Evolutionary conservation across 2,797 vertebrate species (phyloP).

Genomic region (Ispidina picta): DNA sequence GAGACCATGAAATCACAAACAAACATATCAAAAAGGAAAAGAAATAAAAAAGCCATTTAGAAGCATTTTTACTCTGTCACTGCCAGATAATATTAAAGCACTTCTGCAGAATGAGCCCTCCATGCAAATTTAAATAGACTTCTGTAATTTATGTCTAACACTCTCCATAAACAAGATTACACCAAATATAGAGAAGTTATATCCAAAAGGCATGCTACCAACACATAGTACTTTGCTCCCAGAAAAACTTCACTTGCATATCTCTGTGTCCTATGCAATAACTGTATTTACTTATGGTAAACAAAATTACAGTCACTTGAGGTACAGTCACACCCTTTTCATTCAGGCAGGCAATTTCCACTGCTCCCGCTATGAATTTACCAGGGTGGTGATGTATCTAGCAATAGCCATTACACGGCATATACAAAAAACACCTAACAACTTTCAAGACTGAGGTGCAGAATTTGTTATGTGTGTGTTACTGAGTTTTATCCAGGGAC

Average conservation of each 20-base stretch:
- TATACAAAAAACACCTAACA: not conserved
- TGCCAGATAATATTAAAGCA: not conserved
- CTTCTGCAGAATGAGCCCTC: not conserved
- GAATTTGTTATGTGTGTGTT: conserved; percentile 29
- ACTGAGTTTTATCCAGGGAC: not conserved
- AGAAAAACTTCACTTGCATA: not conserved
- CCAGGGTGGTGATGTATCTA: not conserved
- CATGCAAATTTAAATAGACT: not conserved
- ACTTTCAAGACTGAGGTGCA: not conserved
- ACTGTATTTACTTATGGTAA: not conserved
- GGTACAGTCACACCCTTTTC: not conserved
- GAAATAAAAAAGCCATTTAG: not conserved
- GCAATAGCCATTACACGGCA: not conserved
- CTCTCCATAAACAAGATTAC: not conserved
- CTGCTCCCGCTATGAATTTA: not conserved
- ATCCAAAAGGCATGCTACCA: not conserved
- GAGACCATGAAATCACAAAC: not conserved
- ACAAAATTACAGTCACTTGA: not conserved
- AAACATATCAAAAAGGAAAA: not conserved
- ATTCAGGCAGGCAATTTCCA: not conserved
- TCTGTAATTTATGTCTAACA: not conserved
- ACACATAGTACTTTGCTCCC: not conserved
- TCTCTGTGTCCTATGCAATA: not conserved
- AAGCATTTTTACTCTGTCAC: not conserved
- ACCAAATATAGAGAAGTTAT: not conserved